phyloP scores from a whole-genome alignment of 2,113 vertebrate genomes.

The Vanacampus margaritifer region DNA sequence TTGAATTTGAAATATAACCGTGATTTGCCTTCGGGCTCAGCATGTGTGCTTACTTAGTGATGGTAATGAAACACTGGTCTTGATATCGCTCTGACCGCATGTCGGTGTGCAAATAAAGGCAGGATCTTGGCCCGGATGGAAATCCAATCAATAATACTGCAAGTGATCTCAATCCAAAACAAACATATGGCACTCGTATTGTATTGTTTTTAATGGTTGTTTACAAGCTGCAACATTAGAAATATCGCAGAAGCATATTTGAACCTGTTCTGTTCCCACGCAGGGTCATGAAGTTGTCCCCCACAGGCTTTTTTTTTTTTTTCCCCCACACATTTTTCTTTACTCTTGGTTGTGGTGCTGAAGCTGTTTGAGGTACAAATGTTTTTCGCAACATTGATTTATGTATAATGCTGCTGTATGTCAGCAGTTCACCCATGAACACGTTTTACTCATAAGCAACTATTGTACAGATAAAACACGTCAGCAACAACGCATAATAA shows the following conservation, averaged over 20 bases:
- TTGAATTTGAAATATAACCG: conserved; percentile 45
- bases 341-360: background rate
- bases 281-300: conserved; percentile 5
- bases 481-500: background rate
- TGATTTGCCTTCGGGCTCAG: conserved; percentile 30
- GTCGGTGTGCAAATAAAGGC: conserved; percentile 61
- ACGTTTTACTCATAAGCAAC: background rate
- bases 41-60: conserved; percentile 14
- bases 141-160: conserved; percentile 62
- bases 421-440: background rate
- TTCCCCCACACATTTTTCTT: background rate
- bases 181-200: conserved; percentile 1
- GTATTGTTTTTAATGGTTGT: conserved; percentile 3
- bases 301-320: background rate
- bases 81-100: conserved; percentile 45
- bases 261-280: conserved; percentile 6
- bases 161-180: conserved; percentile 59
- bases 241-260: background rate
- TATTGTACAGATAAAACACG: background rate
- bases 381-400: conserved; percentile 4
- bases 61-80: conserved; percentile 43
- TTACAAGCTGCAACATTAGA: background rate
- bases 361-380: conserved; percentile 7
- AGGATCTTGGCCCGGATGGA: conserved; percentile 54
- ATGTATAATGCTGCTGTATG: background rate